Conservation (phyloP, 2,888 invertebrate species). For the Acleris sparsana region DNA sequence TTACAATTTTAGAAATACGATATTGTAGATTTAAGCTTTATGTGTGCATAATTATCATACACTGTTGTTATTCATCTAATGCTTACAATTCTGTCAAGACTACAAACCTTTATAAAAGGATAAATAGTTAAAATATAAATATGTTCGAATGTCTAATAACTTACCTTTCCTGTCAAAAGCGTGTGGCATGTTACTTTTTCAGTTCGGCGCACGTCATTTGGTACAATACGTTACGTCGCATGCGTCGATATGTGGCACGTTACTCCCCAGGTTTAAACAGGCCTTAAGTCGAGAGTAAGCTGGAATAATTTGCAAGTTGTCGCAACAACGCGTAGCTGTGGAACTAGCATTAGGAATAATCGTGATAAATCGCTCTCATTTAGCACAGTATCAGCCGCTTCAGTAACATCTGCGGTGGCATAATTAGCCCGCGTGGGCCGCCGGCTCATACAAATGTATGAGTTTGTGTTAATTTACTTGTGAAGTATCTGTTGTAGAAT, state of each 20-base stretch:
- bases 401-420: slow-evolving; percentile 31
- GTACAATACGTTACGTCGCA: background rate
- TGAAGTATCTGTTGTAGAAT: too few relatives aligned
- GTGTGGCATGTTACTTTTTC: background rate
- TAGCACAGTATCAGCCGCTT: slow-evolving; percentile 29
- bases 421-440: slow-evolving; percentile 19
- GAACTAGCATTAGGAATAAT: slow-evolving; percentile 42
- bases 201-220: background rate
- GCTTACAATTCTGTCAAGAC: too few relatives aligned
- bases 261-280: background rate
- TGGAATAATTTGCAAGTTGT: slow-evolving; percentile 44
- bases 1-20: too few relatives aligned
- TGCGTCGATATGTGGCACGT: slow-evolving; percentile 3
- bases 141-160: too few relatives aligned
- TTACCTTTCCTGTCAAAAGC: background rate
- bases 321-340: slow-evolving; percentile 40
- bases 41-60: too few relatives aligned
- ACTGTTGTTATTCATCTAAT: too few relatives aligned
- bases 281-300: slow-evolving; percentile 37
- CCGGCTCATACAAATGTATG: slow-evolving; percentile 19
- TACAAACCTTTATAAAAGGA: too few relatives aligned
- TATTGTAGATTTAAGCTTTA: too few relatives aligned
- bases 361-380: slow-evolving; percentile 45
- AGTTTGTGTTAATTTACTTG: background rate
- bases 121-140: too few relatives aligned